Evolutionary conservation across 1,140 invertebrate species (phyloP).

Genomic region (Dinoponera quadriceps): DNA sequence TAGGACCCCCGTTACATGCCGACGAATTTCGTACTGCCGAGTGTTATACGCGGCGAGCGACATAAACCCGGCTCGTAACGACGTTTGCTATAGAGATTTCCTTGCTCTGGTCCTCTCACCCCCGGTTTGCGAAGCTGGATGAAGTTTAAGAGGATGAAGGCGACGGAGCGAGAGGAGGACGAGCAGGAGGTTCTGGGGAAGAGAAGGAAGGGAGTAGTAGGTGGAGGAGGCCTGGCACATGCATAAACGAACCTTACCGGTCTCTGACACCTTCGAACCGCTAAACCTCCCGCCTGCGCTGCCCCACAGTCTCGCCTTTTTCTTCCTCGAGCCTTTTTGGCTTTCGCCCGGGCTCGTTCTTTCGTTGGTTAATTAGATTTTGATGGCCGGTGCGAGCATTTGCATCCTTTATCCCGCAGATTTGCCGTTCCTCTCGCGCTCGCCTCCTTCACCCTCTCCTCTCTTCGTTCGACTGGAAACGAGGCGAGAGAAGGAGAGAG

Average conservation of each 20-base stretch:
- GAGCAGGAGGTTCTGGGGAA: neutral
- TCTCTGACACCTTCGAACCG: slow-evolving; percentile 80
- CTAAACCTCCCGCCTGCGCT: slow-evolving; percentile 71
- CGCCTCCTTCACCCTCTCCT: slow-evolving; percentile 33
- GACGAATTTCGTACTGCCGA: slow-evolving; percentile 68
- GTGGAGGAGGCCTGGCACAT: slow-evolving; percentile 73
- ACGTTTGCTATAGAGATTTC: slow-evolving; percentile 77
- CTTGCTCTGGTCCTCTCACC: slow-evolving; percentile 71
- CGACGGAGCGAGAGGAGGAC: slow-evolving; percentile 27
- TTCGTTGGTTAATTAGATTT: slow-evolving; percentile 84
- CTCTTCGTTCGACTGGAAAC: slow-evolving; percentile 51
- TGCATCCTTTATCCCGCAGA: slow-evolving; percentile 82
- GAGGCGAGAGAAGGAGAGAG: slow-evolving; percentile 12
- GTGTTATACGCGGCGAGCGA: slow-evolving; percentile 77
- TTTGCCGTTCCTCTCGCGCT: slow-evolving; percentile 70
- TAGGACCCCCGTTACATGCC: slow-evolving; percentile 67
- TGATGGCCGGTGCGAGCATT: slow-evolving; percentile 83
- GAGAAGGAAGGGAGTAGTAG: slow-evolving; percentile 51
- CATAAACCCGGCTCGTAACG: slow-evolving; percentile 78
- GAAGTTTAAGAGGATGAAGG: slow-evolving; percentile 60
- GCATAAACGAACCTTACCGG: slow-evolving; percentile 78
- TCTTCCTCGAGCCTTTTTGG: slow-evolving; percentile 68
- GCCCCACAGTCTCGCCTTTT: slow-evolving; percentile 62
- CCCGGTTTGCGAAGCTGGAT: slow-evolving; percentile 53
- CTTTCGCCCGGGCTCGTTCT: slow-evolving; percentile 76